Evolutionary conservation across 1,140 invertebrate genomes (phyloP).

Genomic region (Leptestheria dahalacensis): DNA sequence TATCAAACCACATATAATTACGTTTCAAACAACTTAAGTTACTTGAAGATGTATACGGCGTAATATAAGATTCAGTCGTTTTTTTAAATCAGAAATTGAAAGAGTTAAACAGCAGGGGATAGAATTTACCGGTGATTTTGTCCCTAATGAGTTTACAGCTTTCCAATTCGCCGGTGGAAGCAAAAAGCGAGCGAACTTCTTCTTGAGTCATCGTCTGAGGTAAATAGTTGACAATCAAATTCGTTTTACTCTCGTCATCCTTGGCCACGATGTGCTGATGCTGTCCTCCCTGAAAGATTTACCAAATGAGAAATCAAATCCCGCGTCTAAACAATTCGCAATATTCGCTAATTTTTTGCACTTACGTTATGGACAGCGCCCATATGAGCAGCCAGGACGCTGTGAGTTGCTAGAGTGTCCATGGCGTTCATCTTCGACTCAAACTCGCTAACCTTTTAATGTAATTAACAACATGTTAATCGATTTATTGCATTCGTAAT

Average conservation of each 20-base stretch:
- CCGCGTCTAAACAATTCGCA: too few relatives aligned
- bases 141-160: constrained; percentile 97
- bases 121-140: constrained; percentile 77
- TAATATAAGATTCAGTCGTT: too few relatives aligned
- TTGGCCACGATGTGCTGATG: constrained; percentile 12
- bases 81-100: not conserved
- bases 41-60: too few relatives aligned
- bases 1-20: too few relatives aligned
- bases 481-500: too few relatives aligned
- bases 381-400: not conserved
- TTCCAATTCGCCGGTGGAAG: constrained; percentile 95
- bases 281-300: constrained; percentile 7
- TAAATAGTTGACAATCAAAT: constrained; percentile 98
- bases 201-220: constrained; percentile 99
- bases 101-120: not conserved
- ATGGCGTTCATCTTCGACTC: not conserved
- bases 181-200: constrained; percentile 92
- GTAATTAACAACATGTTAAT: too few relatives aligned
- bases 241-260: constrained; percentile 82
- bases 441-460: too few relatives aligned
- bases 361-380: not conserved
- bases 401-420: not conserved
- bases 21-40: too few relatives aligned
- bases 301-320: too few relatives aligned
- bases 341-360: too few relatives aligned